Percentiles rank a stretch among this genome's conserved stretches.
These are phyloP conservation scores for Dascyllus trimaculatus DNA, from an alignment of 2,113 vertebrate species.

Conservation along the genomic window DNA sequence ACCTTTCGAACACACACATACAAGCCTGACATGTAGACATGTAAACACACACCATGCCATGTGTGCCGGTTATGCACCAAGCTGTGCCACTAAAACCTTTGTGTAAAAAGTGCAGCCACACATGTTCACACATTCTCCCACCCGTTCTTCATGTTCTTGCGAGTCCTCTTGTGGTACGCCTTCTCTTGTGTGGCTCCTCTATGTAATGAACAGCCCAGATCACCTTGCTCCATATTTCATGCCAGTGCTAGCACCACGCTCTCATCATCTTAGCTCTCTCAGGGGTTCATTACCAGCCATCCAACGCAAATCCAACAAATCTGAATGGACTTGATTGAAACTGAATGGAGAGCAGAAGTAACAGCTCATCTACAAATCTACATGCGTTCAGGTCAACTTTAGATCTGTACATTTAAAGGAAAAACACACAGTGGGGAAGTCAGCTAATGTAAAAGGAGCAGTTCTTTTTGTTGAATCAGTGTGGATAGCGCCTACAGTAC, in stretches of 20 bases:
- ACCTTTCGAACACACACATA: neutral
- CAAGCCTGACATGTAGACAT: neutral
- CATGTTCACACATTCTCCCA: conserved; percentile 55
- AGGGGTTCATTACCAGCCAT: conserved; percentile 74
- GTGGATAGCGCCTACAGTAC: conserved; percentile 14
- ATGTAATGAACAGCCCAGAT: conserved; percentile 66
- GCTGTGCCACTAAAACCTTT: conserved; percentile 25
- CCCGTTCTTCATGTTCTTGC: conserved; percentile 29
- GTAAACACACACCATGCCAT: conserved; percentile 3
- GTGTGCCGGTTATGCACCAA: conserved; percentile 4
- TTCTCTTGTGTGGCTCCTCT: conserved; percentile 57
- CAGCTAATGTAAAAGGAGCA: conserved; percentile 14
- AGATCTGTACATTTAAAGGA: conserved; percentile 11
- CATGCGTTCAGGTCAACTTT: conserved; percentile 34
- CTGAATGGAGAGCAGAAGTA: conserved; percentile 40
- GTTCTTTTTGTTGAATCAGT: conserved; percentile 23
- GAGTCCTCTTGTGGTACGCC: conserved; percentile 30
- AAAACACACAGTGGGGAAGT: neutral
- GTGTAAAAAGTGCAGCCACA: conserved; percentile 49
- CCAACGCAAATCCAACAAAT: conserved; percentile 63
- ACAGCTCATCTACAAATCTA: conserved; percentile 45
- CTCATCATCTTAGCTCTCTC: conserved; percentile 60
- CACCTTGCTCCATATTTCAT: conserved; percentile 77
- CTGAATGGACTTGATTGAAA: conserved; percentile 57
- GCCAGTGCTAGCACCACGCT: conserved; percentile 41